Percentiles rank a stretch among this genome's conserved stretches.
These are phyloP conservation scores for Carlito syrichta DNA, from an alignment of 2,113 vertebrate genomes.

Conservation along the genomic window DNA sequence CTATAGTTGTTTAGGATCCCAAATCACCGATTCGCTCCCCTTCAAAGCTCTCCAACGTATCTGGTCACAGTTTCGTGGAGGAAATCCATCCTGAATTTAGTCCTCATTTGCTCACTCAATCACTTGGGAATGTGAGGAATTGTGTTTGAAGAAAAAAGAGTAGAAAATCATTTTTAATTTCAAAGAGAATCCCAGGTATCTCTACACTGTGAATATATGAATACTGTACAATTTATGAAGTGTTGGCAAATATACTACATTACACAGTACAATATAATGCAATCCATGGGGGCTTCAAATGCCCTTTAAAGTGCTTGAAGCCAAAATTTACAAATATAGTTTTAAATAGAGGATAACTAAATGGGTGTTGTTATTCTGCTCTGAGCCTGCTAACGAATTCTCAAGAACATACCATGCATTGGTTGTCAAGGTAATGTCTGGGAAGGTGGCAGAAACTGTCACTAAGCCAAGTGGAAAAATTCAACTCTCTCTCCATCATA, in stretches of 20 bases:
- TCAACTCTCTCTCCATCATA: constrained; percentile 52
- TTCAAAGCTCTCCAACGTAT: background rate
- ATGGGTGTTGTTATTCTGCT: constrained; percentile 63
- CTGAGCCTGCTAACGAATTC: constrained; percentile 59
- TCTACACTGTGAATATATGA: constrained; percentile 42
- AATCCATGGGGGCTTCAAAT: constrained; percentile 36
- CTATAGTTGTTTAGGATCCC: background rate
- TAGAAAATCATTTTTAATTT: constrained; percentile 65
- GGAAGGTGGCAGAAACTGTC: constrained; percentile 72
- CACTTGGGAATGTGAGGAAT: background rate
- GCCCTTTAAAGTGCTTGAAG: constrained; percentile 44
- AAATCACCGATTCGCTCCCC: background rate
- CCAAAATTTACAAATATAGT: constrained; percentile 67
- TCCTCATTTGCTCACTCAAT: background rate
- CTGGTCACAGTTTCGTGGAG: background rate
- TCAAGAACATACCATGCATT: constrained; percentile 56
- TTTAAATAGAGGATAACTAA: constrained; percentile 67
- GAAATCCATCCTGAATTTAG: background rate
- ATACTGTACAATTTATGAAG: constrained; percentile 62
- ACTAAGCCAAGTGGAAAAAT: constrained; percentile 74
- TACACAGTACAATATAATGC: constrained; percentile 40
- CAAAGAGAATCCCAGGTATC: constrained; percentile 58
- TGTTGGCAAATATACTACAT: constrained; percentile 55
- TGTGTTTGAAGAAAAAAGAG: constrained; percentile 28
- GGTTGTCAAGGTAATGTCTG: constrained; percentile 75